Evolutionary conservation across 1,140 invertebrate species (phyloP).

Genomic region (Hermetia illucens): DNA sequence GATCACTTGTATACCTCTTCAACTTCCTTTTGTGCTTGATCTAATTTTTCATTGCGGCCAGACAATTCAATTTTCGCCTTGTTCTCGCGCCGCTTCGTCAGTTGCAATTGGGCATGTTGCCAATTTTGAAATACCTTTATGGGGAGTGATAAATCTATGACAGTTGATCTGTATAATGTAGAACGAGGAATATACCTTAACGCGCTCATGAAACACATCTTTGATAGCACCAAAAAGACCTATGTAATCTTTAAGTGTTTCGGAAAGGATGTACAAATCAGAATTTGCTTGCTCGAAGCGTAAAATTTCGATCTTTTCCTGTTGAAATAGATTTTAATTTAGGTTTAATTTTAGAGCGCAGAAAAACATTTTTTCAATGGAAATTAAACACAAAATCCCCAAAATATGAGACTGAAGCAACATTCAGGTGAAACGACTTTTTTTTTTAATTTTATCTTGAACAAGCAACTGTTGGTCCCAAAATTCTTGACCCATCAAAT

Average conservation of each 20-base stretch:
- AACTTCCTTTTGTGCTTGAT: conserved; percentile 78
- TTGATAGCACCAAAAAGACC: conserved; percentile 85
- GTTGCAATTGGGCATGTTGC: conserved; percentile 89
- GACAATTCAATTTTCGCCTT: conserved; percentile 85
- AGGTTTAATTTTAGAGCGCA: neutral
- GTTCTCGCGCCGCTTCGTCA: conserved; percentile 87
- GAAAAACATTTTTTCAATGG: neutral
- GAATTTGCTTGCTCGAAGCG: conserved; percentile 87
- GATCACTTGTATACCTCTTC: conserved; percentile 50
- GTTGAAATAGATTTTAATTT: conserved; percentile 16
- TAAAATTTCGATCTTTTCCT: conserved; percentile 66
- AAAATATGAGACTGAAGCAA: conserved; percentile 29
- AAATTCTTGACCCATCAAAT: no score
- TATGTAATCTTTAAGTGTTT: conserved; percentile 93
- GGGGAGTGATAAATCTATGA: neutral
- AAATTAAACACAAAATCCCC: neutral
- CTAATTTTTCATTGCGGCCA: conserved; percentile 77
- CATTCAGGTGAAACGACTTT: no score
- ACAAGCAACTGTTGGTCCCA: no score
- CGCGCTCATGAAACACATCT: conserved; percentile 95
- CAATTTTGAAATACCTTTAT: conserved; percentile 88
- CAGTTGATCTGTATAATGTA: no score
- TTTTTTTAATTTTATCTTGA: neutral
- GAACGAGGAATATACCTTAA: conserved; percentile 47
- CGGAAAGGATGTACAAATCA: conserved; percentile 85